Conservation (phyloP, 2,113 vertebrate species). For the Pterocles gutturalis region DNA sequence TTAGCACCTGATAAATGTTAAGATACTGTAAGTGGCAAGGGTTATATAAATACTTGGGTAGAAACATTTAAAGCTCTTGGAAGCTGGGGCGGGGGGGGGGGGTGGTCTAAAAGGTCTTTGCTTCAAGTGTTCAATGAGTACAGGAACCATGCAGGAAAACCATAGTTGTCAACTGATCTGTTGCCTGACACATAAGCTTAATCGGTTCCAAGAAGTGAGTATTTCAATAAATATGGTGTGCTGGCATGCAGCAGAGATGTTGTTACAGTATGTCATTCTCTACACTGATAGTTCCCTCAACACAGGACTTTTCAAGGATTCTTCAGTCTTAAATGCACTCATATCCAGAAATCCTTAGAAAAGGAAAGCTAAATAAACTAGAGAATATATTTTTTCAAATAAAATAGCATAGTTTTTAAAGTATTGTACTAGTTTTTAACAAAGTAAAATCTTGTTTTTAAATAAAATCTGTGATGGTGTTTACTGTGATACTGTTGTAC, state of each 20-base stretch:
- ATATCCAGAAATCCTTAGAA: neutral
- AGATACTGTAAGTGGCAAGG: neutral
- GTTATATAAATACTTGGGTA: neutral
- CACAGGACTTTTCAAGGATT: neutral
- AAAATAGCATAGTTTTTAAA: neutral
- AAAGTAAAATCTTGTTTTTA: neutral
- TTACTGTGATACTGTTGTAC: neutral
- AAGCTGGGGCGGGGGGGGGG: neutral
- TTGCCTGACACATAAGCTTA: constrained; percentile 37
- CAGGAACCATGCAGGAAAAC: constrained; percentile 2
- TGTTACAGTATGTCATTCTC: constrained; percentile 45
- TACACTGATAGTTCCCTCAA: neutral
- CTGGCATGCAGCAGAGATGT: constrained; percentile 24
- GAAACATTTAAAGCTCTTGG: neutral
- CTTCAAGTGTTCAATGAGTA: neutral
- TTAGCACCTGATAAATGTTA: neutral
- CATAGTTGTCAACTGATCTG: constrained; percentile 37
- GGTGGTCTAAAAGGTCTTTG: neutral
- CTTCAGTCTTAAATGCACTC: neutral
- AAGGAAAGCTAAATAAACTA: neutral
- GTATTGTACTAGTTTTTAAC: neutral
- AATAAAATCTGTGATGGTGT: neutral
- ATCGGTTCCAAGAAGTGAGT: constrained; percentile 59
- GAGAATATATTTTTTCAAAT: neutral
- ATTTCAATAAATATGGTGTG: constrained; percentile 53